Conservation (phyloP, 2,888 invertebrate genomes). For the Parnassius smintheus region DNA sequence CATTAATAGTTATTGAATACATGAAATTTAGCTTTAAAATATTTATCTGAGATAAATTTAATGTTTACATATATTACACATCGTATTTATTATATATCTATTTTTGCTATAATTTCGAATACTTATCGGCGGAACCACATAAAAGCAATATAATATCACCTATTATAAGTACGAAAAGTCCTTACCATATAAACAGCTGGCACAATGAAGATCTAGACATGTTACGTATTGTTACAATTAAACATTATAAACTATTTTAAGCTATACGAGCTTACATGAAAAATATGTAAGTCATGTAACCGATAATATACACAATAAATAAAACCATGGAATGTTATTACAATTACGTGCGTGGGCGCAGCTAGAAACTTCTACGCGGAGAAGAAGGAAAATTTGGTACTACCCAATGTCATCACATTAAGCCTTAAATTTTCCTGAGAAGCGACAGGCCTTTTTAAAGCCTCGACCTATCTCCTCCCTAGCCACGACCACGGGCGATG, state of each 20-base stretch:
- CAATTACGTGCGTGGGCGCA: conserved; percentile 9
- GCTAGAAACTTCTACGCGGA: not conserved
- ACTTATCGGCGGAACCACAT: conserved; percentile 67
- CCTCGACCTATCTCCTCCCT: conserved; percentile 48
- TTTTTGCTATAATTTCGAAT: conserved; percentile 76
- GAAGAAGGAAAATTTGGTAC: not conserved
- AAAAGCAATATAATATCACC: conserved; percentile 68
- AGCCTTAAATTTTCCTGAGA: not conserved
- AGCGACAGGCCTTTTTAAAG: conserved; percentile 1
- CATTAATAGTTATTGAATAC: conserved; percentile 45
- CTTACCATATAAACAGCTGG: conserved; percentile 77
- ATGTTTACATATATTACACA: conserved; percentile 72
- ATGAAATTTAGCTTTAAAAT: conserved; percentile 27
- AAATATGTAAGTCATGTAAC: conserved; percentile 73
- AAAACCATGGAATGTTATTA: conserved; percentile 79
- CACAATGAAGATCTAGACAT: conserved; percentile 79
- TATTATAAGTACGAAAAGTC: conserved; percentile 75
- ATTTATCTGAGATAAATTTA: conserved; percentile 47
- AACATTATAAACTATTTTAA: conserved; percentile 53
- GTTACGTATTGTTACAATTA: conserved; percentile 67
- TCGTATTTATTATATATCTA: conserved; percentile 54
- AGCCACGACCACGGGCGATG: conserved; percentile 38
- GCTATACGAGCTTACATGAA: conserved; percentile 70
- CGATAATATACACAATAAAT: conserved; percentile 80
- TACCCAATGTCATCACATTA: not conserved